Percentiles rank a stretch among this genome's conserved stretches.
Conservation (phyloP, 2,797 vertebrate species). For the Anableps anableps region DNA sequence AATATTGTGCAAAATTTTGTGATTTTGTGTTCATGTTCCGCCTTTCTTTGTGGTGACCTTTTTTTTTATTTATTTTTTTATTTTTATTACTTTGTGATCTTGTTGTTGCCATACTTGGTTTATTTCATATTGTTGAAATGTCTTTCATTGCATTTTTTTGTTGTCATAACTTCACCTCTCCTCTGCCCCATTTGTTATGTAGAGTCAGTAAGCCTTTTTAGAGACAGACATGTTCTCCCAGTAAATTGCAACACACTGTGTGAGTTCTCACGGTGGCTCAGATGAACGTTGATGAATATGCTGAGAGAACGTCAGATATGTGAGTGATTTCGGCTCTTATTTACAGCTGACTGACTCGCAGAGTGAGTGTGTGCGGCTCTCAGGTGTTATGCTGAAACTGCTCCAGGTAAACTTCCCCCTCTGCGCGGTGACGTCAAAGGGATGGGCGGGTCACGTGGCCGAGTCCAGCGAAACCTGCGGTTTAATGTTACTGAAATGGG, state of each 20-base stretch:
- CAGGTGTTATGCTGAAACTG: conserved; percentile 25
- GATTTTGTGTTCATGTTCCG: too few species aligned
- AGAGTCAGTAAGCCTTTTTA: too few species aligned
- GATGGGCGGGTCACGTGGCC: conserved; percentile 66
- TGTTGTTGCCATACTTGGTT: too few species aligned
- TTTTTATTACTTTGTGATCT: too few species aligned
- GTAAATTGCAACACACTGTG: background rate
- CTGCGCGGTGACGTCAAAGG: conserved; percentile 55
- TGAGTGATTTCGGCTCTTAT: background rate
- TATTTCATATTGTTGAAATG: too few species aligned
- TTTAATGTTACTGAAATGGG: conserved; percentile 45
- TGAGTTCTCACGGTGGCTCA: background rate
- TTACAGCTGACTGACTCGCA: background rate
- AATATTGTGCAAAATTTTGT: too few species aligned
- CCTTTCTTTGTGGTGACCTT: too few species aligned
- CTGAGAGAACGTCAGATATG: background rate
- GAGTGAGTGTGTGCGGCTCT: background rate
- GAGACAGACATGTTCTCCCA: too few species aligned
- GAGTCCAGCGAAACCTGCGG: conserved; percentile 28
- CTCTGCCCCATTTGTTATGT: background rate
- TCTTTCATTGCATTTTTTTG: too few species aligned
- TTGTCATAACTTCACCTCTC: background rate
- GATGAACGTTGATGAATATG: background rate
- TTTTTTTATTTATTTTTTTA: too few species aligned
- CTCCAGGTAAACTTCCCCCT: conserved; percentile 28